Conservation (phyloP, 2,888 invertebrate species). For the Spilarctia lutea region DNA sequence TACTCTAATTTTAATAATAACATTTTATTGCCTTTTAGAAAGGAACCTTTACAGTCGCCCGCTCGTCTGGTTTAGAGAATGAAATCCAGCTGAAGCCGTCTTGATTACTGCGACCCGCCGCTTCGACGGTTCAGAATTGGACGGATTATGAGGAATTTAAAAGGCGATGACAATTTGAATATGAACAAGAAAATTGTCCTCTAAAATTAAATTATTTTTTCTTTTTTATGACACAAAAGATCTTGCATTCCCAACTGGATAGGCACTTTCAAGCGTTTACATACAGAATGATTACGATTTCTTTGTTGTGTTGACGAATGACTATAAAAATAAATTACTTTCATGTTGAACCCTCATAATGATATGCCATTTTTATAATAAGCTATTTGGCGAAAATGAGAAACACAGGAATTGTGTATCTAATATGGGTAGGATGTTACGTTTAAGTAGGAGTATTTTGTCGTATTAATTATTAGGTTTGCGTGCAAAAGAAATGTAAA, state of each 20-base stretch:
- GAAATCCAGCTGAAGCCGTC: conserved; percentile 83
- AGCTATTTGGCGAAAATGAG: conserved; percentile 36
- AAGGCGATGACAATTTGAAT: conserved; percentile 85
- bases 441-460: conserved; percentile 4
- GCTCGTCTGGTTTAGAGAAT: conserved; percentile 71
- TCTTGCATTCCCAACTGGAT: conserved; percentile 54
- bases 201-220: conserved; percentile 73
- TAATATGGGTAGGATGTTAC: conserved; percentile 14
- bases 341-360: conserved; percentile 40
- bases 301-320: conserved; percentile 67
- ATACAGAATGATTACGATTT: conserved; percentile 61
- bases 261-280: conserved; percentile 43
- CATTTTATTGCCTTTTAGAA: conserved; percentile 56
- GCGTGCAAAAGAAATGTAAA: conserved; percentile 6
- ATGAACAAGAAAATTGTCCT: conserved; percentile 79
- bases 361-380: conserved; percentile 28
- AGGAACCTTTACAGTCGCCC: conserved; percentile 64
- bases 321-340: conserved; percentile 56
- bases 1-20: conserved; percentile 48
- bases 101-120: conserved; percentile 81
- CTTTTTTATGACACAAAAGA: conserved; percentile 46
- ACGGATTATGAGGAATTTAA: conserved; percentile 86
- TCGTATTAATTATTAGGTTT: background rate
- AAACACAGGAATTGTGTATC: conserved; percentile 23
- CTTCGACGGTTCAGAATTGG: conserved; percentile 82